Percentiles rank a stretch among this genome's conserved stretches.
Evolutionary conservation across 2,113 vertebrate genomes (phyloP).

Genomic region (Silurus glanis): DNA sequence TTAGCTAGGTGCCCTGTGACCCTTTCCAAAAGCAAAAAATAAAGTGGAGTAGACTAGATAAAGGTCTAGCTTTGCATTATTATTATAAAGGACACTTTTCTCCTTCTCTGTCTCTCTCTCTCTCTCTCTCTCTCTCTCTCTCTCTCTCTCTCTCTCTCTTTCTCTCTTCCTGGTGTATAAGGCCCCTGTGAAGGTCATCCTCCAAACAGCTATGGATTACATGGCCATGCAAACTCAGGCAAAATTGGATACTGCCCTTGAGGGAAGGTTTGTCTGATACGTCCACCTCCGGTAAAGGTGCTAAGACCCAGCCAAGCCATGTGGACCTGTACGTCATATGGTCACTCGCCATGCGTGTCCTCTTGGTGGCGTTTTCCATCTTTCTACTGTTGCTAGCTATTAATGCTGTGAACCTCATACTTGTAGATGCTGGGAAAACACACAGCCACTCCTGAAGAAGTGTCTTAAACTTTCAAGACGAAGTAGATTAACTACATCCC

Average conservation of each 20-base stretch:
- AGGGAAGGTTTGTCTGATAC: slow-evolving; percentile 52
- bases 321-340: neutral
- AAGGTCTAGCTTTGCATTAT: neutral
- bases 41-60: neutral
- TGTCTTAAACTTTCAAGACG: slow-evolving; percentile 13
- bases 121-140: neutral
- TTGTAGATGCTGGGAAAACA: neutral
- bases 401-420: neutral
- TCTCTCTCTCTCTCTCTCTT: slow-evolving; percentile 51
- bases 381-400: neutral
- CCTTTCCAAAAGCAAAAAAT: neutral
- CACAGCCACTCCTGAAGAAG: neutral
- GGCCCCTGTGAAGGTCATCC: slow-evolving; percentile 75
- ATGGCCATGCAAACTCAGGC: slow-evolving; percentile 68
- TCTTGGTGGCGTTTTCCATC: neutral
- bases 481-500: slow-evolving; percentile 24
- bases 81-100: too few species aligned
- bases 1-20: neutral
- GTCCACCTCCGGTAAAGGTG: slow-evolving; percentile 40
- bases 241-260: slow-evolving; percentile 73
- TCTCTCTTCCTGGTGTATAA: slow-evolving; percentile 59
- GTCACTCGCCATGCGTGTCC: neutral
- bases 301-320: slow-evolving; percentile 1
- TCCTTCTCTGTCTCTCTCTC: neutral
- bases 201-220: slow-evolving; percentile 76